Evolutionary conservation across 2,888 invertebrate species (phyloP).

Genomic region (Belgica antarctica): DNA sequence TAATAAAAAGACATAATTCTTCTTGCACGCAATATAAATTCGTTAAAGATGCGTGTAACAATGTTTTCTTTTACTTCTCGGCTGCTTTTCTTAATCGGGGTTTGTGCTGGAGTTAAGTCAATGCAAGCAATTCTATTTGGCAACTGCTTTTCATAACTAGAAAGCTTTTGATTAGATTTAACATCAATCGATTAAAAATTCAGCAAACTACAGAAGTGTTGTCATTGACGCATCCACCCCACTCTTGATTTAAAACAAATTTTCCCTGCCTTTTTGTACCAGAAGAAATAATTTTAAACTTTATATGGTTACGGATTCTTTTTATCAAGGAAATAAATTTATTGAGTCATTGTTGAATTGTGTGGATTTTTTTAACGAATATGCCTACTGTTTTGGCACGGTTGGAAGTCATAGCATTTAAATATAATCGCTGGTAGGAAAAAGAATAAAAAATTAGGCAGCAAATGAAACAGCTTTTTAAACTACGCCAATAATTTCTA

Average conservation of each 20-base stretch:
- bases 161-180: too few relatives aligned
- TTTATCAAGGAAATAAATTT: slow-evolving; percentile 29
- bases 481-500: slow-evolving; percentile 21
- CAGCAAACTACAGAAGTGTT: too few relatives aligned
- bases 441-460: slow-evolving; percentile 23
- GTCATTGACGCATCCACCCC: neutral
- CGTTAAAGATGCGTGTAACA: slow-evolving; percentile 30
- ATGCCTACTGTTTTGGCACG: slow-evolving; percentile 11
- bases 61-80: slow-evolving; percentile 13
- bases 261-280: neutral
- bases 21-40: slow-evolving; percentile 18
- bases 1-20: slow-evolving; percentile 26
- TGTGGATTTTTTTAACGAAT: slow-evolving; percentile 33
- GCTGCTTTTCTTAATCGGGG: neutral
- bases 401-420: neutral
- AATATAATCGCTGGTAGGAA: neutral
- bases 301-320: neutral
- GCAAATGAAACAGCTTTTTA: slow-evolving; percentile 26
- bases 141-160: slow-evolving; percentile 3
- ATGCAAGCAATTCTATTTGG: too few relatives aligned
- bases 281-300: neutral
- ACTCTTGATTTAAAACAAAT: slow-evolving; percentile 10
- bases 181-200: too few relatives aligned
- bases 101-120: too few relatives aligned
- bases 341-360: slow-evolving; percentile 29